Base-by-base conservation (phyloP, 1,140 invertebrate genomes). In the Stegodyphus dumicola region DNA sequence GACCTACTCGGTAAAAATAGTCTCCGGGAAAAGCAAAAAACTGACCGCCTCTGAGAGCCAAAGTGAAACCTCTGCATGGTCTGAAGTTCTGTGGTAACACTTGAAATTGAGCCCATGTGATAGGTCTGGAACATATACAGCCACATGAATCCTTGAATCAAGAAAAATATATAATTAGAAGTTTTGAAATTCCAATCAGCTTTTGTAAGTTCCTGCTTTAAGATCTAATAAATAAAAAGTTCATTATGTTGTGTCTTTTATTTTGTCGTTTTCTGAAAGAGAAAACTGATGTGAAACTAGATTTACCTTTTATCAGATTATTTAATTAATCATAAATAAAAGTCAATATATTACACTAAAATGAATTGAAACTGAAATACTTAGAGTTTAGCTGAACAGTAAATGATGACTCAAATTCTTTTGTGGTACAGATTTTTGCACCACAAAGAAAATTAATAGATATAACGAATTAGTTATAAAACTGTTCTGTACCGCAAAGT, bases 1-100 rank as follows among this genome's bases (percentile, higher is more conserved):
- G 75, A 5, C 84, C 84, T 4, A 86, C 76, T 48, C 84, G 64
- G 54, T 86, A 86, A 48, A 86, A 86, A 6, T 86, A 86, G 51
- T 86, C 84, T 0, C 53, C 76, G 0, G 84, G 84, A 33, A 86
- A 86, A 2, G 84, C 77, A 15, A 78, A 54, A 10, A 86, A 86
- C 11, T 71, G 66, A 0, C 84, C 84, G 7, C 84, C 84, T n/a
- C 80, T 64, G 48, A 86, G 49, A 15, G 75, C 84, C 2, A 86
- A 53, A n/a, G 84, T 78, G n/a, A 86, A 86, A 10, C 75, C 9
- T 48, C 67, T 51, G 69, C 84, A 86, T 7, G 84, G 76, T 65
- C 66, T 65, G 13, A 86, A 86, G 33, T 78, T 86, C 17, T 86
- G 84, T 6, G 84, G 84, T 7, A 86, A 66, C 2, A 86, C 51